These are phyloP conservation scores for Linnaemya tessellans DNA, from an alignment of 2,888 invertebrate species.

Conservation along the genomic window DNA sequence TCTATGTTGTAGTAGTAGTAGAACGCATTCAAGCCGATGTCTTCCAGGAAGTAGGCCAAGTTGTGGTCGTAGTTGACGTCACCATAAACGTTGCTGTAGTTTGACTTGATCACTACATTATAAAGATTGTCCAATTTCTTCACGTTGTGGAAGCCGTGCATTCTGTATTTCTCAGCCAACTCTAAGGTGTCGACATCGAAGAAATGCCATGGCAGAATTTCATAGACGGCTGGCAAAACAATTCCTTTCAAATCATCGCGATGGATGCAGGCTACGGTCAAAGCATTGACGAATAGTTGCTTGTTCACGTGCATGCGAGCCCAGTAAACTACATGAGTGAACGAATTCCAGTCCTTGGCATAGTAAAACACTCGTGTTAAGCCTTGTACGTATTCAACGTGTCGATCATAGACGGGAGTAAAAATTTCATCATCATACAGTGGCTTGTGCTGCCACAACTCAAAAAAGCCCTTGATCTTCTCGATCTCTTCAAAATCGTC, in stretches of 20 bases:
- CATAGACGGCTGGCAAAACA: conserved; percentile 87
- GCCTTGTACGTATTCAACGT: conserved; percentile 85
- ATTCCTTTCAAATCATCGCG: conserved; percentile 85
- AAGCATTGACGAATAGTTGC: conserved; percentile 86
- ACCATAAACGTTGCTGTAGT: conserved; percentile 87
- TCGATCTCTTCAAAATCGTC: conserved; percentile 85
- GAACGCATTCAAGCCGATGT: conserved; percentile 89
- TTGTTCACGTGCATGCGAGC: conserved; percentile 87
- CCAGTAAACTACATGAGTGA: conserved; percentile 88
- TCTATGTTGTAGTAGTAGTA: conserved; percentile 88
- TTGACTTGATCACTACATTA: conserved; percentile 86
- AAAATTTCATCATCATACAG: conserved; percentile 79
- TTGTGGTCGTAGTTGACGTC: conserved; percentile 86
- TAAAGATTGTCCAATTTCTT: conserved; percentile 84
- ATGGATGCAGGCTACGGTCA: conserved; percentile 86
- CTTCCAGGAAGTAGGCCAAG: conserved; percentile 89
- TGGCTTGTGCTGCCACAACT: conserved; percentile 85
- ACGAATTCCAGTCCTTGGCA: conserved; percentile 89
- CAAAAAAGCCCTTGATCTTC: conserved; percentile 85
- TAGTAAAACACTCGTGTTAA: conserved; percentile 87
- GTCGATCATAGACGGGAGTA: conserved; percentile 77
- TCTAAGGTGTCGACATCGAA: conserved; percentile 85
- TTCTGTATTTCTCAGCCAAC: conserved; percentile 84
- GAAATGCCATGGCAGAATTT: conserved; percentile 87
- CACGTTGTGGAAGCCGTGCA: conserved; percentile 85